Evolutionary conservation across 2,113 vertebrate genomes (phyloP), one percentile per base, ranked within the genome.

Genomic region (Atherinomorus stipes): DNA sequence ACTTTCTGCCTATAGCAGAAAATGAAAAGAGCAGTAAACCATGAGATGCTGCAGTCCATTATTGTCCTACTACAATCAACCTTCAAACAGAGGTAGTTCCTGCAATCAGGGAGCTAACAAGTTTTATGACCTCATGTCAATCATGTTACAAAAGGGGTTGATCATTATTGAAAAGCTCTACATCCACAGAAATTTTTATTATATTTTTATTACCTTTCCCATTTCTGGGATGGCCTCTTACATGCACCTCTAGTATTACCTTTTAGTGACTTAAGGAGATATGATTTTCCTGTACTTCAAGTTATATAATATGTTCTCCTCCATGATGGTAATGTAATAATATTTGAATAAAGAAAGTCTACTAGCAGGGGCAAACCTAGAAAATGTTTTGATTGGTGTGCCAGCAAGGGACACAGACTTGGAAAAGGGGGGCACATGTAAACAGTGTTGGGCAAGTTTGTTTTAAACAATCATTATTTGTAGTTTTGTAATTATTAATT

Each of bases 41-140:
- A 16, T 51, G 25, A 19, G 16, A 61, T 49, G 40, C 22, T 51
- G 50, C 31, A 40, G 45, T 11, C 25, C 23, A 34, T 31, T 53
- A 57, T 23, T 70, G 34, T 59, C 28, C 52, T 15, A 13, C 53
- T 23, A 26, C 34, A 64, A 45, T 15, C 50, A 67, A 71, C 53
- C 47, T 22, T 51, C 49, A 58, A 57, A 64, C 26, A 72, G 67
- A 58, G 53, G 44, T 50, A 62, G 4, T 22, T 8, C 12, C n/a
- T 31, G 9, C 50, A 63, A 52, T 75, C 62, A 75, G 22, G 51
- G 66, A 74, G 54, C 51, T 22, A 70, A 66, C 44, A 57, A 18
- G 47, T 56, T 57, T 37, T 58, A n/a, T 68, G 54, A 71, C 34
- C 37, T 74, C 19, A 23, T 44, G 49, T 64, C 42, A 37, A 15